Base-by-base conservation (phyloP, 2,113 vertebrate species). In the Gavialis gangeticus region DNA sequence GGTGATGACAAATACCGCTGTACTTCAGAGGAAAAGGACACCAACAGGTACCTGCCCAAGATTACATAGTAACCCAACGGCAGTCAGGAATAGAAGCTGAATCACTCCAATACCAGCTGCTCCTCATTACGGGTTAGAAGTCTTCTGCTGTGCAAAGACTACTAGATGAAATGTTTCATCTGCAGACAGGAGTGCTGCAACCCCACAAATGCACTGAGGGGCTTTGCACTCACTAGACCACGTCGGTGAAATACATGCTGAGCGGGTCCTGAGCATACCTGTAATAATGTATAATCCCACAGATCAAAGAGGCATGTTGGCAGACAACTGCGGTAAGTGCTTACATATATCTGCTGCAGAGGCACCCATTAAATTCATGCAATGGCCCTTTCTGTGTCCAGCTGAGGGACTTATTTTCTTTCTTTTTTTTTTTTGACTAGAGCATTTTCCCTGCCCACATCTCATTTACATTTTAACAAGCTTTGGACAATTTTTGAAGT, bases 261-360 rank as follows among this genome's bases (percentile, higher is more conserved):
- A 84, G 3, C 17, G 75, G 71, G 12, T 75, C 56, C 79, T 14
- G 22, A 34, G 46, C 21, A 6, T 18, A 24, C 69, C 76, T 86
- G 69, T 59, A 19, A 34, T 25, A 75, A 17, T 28, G 25, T 12
- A 17, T 5, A 64, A 13, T 12, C 16, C 10, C 30, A 8, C 6
- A 1, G 4, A 24, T 17, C 12, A 90, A 46, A 91, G 73, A 17
- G 21, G 6, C 15, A 37, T 5, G 27, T 66, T 54, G 25, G 62
- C 4, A 25, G n/a, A 19, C 4, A 56, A 59, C 1, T 60, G 66
- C 8, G 57, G n/a, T 3, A 34, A 0, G 1, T 3, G 10, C 76
- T 75, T 15, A 21, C 57, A 75, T 58, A 81, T 83, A 69, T 58
- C 78, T 85, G 63, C 34, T 90, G 4, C 62, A 60, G 56, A 64